phyloP scores from a whole-genome alignment of 2,113 vertebrate genomes.

The Chaetorhynchus papuensis region DNA sequence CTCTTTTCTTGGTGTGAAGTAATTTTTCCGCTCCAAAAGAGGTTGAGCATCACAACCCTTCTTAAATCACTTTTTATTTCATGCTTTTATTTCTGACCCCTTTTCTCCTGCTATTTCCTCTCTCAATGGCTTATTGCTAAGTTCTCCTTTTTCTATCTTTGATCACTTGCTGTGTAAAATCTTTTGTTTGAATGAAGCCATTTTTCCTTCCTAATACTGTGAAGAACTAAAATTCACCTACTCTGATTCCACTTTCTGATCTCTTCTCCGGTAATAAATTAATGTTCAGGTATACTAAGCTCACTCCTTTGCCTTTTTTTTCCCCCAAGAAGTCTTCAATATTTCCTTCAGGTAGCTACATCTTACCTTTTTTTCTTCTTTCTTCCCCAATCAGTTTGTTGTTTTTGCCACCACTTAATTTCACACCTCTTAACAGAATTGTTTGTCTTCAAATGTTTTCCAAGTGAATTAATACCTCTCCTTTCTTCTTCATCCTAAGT shows the following conservation, averaged over 20 bases:
- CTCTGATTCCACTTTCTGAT: not conserved
- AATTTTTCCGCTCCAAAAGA: not conserved
- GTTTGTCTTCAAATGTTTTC: not conserved
- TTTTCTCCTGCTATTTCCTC: not conserved
- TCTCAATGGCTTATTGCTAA: not conserved
- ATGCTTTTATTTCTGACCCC: not conserved
- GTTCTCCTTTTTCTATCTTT: not conserved
- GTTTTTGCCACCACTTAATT: not conserved
- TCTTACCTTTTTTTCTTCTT: not conserved
- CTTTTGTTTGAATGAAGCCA: not conserved
- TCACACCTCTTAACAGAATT: not conserved
- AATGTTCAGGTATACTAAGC: not conserved
- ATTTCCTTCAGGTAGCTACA: not conserved
- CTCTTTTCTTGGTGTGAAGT: not conserved
- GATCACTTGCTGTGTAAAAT: not conserved
- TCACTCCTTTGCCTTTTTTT: not conserved
- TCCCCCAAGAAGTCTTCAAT: not conserved
- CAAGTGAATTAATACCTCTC: not conserved
- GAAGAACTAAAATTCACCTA: not conserved
- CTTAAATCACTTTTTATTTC: not conserved
- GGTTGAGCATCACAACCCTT: not conserved
- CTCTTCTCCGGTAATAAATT: not conserved
- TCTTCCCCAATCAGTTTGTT: not conserved
- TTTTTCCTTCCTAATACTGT: not conserved
- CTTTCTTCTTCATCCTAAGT: not conserved